These are phyloP conservation scores for Ochotona princeps DNA, from an alignment of 2,113 vertebrate species.

Conservation along the genomic window DNA sequence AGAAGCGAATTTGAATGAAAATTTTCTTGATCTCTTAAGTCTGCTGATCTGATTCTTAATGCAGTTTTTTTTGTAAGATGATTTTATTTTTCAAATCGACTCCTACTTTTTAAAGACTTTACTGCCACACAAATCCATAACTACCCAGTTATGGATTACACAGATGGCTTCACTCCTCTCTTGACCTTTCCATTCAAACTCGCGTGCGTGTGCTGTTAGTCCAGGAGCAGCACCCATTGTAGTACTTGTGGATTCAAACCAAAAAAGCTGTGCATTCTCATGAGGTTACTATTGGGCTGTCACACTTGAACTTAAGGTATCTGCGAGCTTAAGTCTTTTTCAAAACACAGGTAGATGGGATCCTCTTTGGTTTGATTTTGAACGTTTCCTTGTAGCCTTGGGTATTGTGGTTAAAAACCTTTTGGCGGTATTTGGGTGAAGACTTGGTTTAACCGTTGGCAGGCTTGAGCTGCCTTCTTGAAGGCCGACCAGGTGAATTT, in stretches of 20 bases:
- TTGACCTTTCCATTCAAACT: conserved; percentile 52
- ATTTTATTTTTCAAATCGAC: conserved; percentile 75
- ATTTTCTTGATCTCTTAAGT: conserved; percentile 51
- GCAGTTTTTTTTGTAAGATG: conserved; percentile 61
- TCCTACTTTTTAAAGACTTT: conserved; percentile 71
- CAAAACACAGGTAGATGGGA: neutral
- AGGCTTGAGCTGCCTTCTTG: neutral
- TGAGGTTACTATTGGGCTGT: conserved; percentile 44
- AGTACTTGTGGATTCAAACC: neutral
- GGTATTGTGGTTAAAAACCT: conserved; percentile 14
- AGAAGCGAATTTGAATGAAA: conserved; percentile 41
- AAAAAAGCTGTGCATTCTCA: neutral
- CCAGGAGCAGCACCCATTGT: neutral
- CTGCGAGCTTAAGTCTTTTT: neutral
- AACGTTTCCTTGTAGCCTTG: neutral
- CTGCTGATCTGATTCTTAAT: conserved; percentile 42
- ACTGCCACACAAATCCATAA: conserved; percentile 66
- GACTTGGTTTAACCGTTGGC: neutral
- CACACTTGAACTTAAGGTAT: conserved; percentile 11
- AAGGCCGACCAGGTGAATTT: conserved; percentile 16
- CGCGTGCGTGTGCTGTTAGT: conserved; percentile 24
- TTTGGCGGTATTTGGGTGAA: neutral
- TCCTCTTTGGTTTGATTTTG: conserved; percentile 49
- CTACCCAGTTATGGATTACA: conserved; percentile 73
- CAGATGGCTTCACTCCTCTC: conserved; percentile 66